phyloP scores from a whole-genome alignment of 2,797 vertebrate species.

The Mormyrops attenuatus region DNA sequence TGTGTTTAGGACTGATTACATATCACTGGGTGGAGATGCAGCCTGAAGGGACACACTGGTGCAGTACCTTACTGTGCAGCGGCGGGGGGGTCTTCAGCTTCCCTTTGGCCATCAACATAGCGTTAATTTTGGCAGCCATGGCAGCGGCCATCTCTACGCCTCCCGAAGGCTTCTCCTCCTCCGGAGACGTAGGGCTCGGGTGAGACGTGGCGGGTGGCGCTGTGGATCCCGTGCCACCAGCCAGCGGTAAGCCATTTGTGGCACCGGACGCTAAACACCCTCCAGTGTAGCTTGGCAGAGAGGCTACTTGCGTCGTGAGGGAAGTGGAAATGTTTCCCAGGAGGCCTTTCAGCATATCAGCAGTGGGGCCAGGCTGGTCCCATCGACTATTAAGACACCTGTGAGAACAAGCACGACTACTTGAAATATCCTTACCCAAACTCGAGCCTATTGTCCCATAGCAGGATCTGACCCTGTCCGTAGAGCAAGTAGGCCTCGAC shows the following conservation, averaged over 20 bases:
- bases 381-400: conserved; percentile 68
- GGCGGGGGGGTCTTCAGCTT: conserved; percentile 68
- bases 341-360: conserved; percentile 44
- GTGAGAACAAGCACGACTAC: neutral
- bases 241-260: conserved; percentile 12
- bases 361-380: conserved; percentile 59
- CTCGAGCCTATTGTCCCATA: neutral
- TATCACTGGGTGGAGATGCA: neutral
- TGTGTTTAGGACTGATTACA: neutral
- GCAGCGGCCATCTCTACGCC: conserved; percentile 70
- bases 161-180: conserved; percentile 44
- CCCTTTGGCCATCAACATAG: conserved; percentile 76
- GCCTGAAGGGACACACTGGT: neutral
- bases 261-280: conserved; percentile 7
- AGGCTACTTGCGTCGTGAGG: conserved; percentile 34
- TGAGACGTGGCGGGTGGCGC: neutral
- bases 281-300: conserved; percentile 23
- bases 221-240: neutral
- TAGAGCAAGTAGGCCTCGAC: conserved; percentile 60
- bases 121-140: conserved; percentile 73
- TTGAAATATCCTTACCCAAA: neutral
- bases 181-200: neutral
- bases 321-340: conserved; percentile 42
- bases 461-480: conserved; percentile 49
- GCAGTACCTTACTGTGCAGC: conserved; percentile 61